A percentile compares a stretch with the other conserved stretches of the same genome.
Conservation (phyloP, 2,797 vertebrate genomes). For the Scomberomorus guttatus region DNA sequence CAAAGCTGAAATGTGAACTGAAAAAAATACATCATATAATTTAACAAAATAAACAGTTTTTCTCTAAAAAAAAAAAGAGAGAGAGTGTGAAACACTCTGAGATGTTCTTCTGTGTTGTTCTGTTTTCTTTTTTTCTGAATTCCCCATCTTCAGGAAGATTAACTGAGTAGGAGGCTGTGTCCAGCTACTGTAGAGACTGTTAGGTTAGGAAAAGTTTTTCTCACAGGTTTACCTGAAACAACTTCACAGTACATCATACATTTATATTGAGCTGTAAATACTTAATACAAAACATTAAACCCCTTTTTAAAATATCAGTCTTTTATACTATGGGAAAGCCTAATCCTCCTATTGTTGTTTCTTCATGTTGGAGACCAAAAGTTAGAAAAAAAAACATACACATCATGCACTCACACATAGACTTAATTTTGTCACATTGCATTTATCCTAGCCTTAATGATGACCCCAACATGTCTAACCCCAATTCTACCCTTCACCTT, state of each 20-base stretch:
- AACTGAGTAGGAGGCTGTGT: neutral
- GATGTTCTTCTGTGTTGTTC: neutral
- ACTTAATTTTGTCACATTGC: neutral
- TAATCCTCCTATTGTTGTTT: neutral
- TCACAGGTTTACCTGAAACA: slow-evolving; percentile 6
- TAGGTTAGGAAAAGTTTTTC: neutral
- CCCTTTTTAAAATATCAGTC: slow-evolving; percentile 17
- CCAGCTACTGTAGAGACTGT: neutral
- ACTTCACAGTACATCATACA: neutral
- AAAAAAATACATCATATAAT: slow-evolving; percentile 35
- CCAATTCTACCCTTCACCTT: no score
- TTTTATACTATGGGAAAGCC: neutral
- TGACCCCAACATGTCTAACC: no score
- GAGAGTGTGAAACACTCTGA: neutral
- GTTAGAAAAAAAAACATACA: neutral
- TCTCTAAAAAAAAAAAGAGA: neutral
- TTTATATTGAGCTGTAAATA: neutral
- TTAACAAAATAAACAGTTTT: slow-evolving; percentile 43
- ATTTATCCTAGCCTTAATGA: no score
- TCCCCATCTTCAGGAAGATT: neutral
- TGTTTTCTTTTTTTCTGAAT: neutral
- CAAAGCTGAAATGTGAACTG: slow-evolving; percentile 36
- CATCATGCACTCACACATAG: neutral
- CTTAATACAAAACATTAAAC: neutral
- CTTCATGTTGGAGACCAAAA: neutral